Conservation (phyloP, 2,888 invertebrate genomes). For the Mamestra brassicae region DNA sequence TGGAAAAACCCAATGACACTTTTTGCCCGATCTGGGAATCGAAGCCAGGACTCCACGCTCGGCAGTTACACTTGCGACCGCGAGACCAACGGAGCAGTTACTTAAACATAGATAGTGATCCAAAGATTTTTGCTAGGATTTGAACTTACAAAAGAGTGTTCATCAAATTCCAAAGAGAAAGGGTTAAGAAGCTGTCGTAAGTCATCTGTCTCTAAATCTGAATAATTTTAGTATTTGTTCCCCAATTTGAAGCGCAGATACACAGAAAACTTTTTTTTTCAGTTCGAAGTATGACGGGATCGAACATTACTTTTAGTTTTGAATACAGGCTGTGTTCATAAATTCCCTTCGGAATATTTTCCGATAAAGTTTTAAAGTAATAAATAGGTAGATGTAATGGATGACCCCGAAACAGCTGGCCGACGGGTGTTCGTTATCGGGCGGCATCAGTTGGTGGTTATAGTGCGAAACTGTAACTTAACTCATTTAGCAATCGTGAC, state of each 20-base stretch:
- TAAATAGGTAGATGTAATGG: constrained; percentile 56
- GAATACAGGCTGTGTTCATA: constrained; percentile 35
- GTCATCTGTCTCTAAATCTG: not conserved
- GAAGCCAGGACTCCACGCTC: too few relatives aligned
- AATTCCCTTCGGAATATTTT: constrained; percentile 50
- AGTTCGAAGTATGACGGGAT: not conserved
- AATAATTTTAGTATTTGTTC: not conserved
- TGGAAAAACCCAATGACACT: too few relatives aligned
- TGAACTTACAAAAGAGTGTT: too few relatives aligned
- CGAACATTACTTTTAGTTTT: constrained; percentile 22
- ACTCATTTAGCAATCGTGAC: constrained; percentile 54
- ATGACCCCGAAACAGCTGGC: constrained; percentile 52
- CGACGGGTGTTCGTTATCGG: constrained; percentile 57
- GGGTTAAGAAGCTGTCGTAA: not conserved
- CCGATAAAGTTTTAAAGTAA: constrained; percentile 54
- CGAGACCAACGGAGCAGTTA: too few relatives aligned
- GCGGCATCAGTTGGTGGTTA: constrained; percentile 54
- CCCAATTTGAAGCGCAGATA: not conserved
- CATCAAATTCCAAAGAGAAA: not conserved
- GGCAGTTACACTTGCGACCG: too few relatives aligned
- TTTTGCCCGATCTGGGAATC: too few relatives aligned
- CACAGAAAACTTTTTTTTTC: not conserved
- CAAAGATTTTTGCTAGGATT: too few relatives aligned
- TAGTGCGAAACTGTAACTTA: constrained; percentile 57
- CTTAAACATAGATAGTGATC: too few relatives aligned